Conservation (phyloP, 2,888 invertebrate species). For the Graphium colonna region DNA sequence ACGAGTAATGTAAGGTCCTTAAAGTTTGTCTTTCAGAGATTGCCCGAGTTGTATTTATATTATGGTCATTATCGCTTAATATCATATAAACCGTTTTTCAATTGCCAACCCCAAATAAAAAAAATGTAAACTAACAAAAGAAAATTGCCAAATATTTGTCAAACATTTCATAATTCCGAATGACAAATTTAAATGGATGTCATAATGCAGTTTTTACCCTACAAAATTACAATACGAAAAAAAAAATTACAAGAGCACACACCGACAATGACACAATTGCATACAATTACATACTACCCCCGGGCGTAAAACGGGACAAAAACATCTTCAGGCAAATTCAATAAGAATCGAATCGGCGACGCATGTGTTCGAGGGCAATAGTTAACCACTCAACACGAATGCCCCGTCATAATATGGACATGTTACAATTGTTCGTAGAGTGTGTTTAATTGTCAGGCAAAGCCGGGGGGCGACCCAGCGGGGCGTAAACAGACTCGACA, state of each 20-base stretch:
- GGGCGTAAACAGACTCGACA: slow-evolving; percentile 22
- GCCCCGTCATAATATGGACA: slow-evolving; percentile 62
- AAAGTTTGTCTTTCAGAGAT: no score
- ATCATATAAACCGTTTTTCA: no score
- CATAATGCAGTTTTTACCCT: background rate
- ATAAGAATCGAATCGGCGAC: slow-evolving; percentile 63
- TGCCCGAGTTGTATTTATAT: no score
- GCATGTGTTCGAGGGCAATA: slow-evolving; percentile 70
- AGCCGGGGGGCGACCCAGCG: slow-evolving; percentile 55
- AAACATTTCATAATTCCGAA: no score
- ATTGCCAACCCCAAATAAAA: no score
- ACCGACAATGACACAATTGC: slow-evolving; percentile 9
- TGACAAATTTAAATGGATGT: no score
- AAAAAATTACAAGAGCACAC: background rate
- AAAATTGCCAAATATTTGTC: no score
- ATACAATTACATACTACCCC: slow-evolving; percentile 21
- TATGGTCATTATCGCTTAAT: no score
- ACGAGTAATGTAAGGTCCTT: no score
- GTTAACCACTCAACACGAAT: slow-evolving; percentile 44
- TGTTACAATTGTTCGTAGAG: slow-evolving; percentile 47
- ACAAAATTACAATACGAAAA: background rate
- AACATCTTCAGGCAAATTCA: slow-evolving; percentile 65
- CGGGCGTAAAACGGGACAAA: slow-evolving; percentile 35
- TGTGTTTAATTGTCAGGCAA: slow-evolving; percentile 60
- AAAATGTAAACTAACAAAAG: no score